phyloP scores from a whole-genome alignment of 2,888 invertebrate genomes.

The Acleris emargana region DNA sequence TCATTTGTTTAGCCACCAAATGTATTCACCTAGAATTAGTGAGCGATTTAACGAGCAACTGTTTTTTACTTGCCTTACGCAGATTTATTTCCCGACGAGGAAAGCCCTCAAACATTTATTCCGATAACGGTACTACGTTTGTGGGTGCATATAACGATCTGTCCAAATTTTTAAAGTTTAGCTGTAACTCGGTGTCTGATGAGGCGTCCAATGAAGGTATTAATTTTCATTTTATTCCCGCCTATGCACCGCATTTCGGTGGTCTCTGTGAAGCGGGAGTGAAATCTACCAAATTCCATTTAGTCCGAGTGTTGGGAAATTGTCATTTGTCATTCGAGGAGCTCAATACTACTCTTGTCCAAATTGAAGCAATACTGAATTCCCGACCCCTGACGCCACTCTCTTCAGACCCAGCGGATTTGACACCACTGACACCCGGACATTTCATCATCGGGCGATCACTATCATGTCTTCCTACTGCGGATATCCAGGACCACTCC shows the following conservation, averaged over 20 bases:
- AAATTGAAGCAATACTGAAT: constrained; percentile 41
- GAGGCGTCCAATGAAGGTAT: constrained; percentile 27
- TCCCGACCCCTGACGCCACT: constrained; percentile 39
- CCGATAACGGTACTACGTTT: constrained; percentile 17
- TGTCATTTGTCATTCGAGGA: constrained; percentile 40
- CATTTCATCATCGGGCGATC: constrained; percentile 41
- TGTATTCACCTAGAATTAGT: constrained; percentile 39
- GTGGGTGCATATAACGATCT: constrained; percentile 35
- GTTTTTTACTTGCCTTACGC: constrained; percentile 28
- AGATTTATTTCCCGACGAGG: constrained; percentile 37
- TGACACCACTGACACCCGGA: constrained; percentile 38
- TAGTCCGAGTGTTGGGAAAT: constrained; percentile 38
- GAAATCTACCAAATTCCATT: constrained; percentile 36
- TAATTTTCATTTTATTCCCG: constrained; percentile 37
- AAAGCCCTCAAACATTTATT: constrained; percentile 26
- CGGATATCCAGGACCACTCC: neutral
- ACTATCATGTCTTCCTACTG: constrained; percentile 27
- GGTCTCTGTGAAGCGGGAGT: constrained; percentile 5
- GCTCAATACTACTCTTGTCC: constrained; percentile 35
- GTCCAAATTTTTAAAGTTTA: constrained; percentile 23
- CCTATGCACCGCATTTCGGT: constrained; percentile 37
- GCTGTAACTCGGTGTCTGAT: constrained; percentile 18
- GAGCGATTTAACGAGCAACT: constrained; percentile 37
- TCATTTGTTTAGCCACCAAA: constrained; percentile 39
- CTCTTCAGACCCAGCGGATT: constrained; percentile 20